Evolutionary conservation across 2,797 vertebrate genomes (phyloP).

Genomic region (Glyptemys insculpta): DNA sequence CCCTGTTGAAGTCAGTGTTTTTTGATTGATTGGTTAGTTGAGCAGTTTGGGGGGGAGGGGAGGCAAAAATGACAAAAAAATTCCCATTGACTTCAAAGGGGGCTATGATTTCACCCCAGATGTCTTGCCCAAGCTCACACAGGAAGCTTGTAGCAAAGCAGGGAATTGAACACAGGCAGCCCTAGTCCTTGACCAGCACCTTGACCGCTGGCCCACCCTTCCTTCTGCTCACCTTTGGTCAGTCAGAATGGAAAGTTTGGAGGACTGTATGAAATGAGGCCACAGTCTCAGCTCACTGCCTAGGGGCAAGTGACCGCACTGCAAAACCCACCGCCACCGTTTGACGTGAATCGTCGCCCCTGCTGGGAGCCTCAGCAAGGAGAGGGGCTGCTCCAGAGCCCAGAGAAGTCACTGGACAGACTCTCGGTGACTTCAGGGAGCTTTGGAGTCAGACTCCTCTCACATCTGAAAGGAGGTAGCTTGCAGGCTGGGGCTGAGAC

Average conservation of each 20-base stretch:
- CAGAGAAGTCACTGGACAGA: neutral
- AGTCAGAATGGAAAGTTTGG: neutral
- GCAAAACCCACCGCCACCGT: accelerated
- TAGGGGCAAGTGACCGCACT: neutral
- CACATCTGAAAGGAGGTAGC: neutral
- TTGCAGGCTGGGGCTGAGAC: conserved; percentile 47
- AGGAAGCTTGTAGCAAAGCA: neutral
- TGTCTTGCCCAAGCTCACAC: accelerated
- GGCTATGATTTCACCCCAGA: neutral
- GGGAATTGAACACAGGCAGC: neutral
- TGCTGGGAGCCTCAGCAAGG: neutral
- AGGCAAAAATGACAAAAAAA: no score
- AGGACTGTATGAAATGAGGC: neutral
- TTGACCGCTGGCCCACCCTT: neutral
- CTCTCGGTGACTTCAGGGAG: conserved; percentile 16
- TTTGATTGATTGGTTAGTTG: no score
- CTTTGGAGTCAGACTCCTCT: conserved; percentile 43
- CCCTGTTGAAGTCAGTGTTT: neutral
- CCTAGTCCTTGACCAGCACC: no score
- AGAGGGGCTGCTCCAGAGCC: neutral
- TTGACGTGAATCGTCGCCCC: accelerated
- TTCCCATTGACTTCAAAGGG: no score
- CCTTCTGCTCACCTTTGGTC: neutral
- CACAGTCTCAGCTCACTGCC: neutral
- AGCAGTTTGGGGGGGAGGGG: no score